A percentile compares a stretch with the other conserved stretches of the same genome.
Evolutionary conservation across 2,888 invertebrate genomes (phyloP).

Genomic region (Lepetodrilus schrolli): DNA sequence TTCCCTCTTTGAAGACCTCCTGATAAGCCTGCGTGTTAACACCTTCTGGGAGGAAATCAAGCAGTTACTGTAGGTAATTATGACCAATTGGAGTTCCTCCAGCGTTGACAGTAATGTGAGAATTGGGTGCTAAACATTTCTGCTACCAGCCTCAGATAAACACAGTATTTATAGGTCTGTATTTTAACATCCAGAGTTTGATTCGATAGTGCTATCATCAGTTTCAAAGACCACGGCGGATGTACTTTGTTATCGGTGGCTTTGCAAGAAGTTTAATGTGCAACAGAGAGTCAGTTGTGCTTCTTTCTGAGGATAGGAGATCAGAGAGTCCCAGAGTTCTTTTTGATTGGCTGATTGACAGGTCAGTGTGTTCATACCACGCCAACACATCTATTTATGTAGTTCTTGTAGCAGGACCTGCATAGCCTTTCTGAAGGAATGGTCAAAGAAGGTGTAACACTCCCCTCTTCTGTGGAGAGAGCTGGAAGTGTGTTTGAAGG

Average conservation of each 20-base stretch:
- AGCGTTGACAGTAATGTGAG: background rate
- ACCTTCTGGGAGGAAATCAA: background rate
- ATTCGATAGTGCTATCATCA: background rate
- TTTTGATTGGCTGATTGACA: constrained; percentile 23
- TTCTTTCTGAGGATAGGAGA: background rate
- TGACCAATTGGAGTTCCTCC: background rate
- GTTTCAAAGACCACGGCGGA: background rate
- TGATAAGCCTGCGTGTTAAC: background rate
- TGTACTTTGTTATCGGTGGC: background rate
- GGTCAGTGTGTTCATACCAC: background rate
- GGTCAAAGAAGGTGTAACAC: background rate
- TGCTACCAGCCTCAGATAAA: background rate
- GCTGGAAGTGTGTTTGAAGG: constrained; percentile 1
- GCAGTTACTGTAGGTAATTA: background rate
- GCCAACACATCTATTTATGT: constrained; percentile 18
- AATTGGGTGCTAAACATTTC: background rate
- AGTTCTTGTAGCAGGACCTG: background rate
- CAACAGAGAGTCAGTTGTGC: background rate
- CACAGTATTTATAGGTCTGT: background rate
- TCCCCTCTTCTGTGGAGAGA: background rate
- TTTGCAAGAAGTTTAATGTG: constrained; percentile 2
- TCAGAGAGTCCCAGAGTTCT: background rate
- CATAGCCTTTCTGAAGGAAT: no score
- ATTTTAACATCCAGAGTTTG: background rate
- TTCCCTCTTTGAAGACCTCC: background rate